These are phyloP conservation scores for Aegithalos caudatus DNA, from an alignment of 2,113 vertebrate species.

Conservation along the genomic window DNA sequence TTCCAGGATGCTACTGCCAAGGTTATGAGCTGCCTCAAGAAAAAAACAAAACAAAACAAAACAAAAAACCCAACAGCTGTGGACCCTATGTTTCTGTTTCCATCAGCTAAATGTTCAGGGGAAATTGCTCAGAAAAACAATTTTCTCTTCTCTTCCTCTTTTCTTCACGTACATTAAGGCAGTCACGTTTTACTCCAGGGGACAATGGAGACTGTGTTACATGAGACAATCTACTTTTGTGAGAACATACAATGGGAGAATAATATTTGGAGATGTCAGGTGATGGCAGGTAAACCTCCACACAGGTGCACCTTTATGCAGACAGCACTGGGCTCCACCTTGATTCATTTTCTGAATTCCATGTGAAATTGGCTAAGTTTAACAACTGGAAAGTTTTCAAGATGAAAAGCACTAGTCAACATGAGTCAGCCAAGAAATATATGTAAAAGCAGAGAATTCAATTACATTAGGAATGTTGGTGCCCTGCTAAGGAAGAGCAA, in stretches of 20 bases:
- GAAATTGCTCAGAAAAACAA: not conserved
- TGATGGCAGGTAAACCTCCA: not conserved
- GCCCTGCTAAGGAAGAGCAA: not conserved
- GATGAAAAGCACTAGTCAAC: constrained; percentile 25
- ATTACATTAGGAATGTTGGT: constrained; percentile 12
- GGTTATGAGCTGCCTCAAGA: not conserved
- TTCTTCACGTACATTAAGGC: not conserved
- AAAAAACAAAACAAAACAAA: not conserved
- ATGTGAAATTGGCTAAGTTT: not conserved
- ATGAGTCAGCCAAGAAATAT: not conserved
- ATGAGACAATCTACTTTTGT: not conserved
- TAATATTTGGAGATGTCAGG: constrained; percentile 2
- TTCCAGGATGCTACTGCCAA: not conserved
- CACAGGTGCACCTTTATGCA: not conserved
- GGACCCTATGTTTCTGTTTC: not conserved
- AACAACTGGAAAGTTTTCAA: not conserved
- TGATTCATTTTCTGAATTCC: constrained; percentile 15
- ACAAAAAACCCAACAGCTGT: not conserved
- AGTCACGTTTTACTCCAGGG: not conserved
- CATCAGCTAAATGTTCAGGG: not conserved
- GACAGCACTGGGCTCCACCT: not conserved
- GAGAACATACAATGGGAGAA: not conserved
- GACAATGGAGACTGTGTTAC: constrained; percentile 1
- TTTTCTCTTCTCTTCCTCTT: not conserved
- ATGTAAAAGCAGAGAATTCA: constrained; percentile 21